Percentiles rank a stretch among this genome's conserved stretches.
These are phyloP conservation scores for Alauda arvensis DNA, from an alignment of 2,797 vertebrate species.

Conservation along the genomic window DNA sequence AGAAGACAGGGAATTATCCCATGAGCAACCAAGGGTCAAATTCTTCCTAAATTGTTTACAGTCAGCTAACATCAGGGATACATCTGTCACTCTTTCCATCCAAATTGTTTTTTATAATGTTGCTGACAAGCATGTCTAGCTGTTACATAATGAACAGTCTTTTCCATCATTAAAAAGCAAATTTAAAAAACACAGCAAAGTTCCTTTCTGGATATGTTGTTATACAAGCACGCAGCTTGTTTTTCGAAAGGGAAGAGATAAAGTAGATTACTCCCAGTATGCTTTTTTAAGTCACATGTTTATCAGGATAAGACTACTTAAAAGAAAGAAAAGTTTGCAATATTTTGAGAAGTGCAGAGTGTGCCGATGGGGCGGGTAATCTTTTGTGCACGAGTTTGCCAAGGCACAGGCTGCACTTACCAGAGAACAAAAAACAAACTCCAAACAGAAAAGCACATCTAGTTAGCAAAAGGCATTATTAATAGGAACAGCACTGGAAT, in stretches of 20 bases:
- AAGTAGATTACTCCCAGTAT: neutral
- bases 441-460: neutral
- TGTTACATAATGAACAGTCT: neutral
- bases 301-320: neutral
- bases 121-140: neutral
- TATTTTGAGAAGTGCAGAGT: neutral
- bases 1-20: neutral
- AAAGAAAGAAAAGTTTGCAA: neutral
- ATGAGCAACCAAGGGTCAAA: neutral
- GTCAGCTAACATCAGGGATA: neutral
- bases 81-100: neutral
- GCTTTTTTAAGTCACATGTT: neutral
- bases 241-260: neutral
- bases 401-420: neutral
- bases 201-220: neutral
- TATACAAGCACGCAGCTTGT: neutral
- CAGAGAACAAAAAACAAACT: slow-evolving; percentile 27
- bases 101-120: neutral
- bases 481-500: neutral
- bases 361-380: accelerated
- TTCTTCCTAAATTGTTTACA: neutral
- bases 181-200: neutral
- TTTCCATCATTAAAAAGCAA: slow-evolving; percentile 18
- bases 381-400: neutral
- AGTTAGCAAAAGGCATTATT: slow-evolving; percentile 1